A percentile compares a stretch with the other conserved stretches of the same genome.
These are phyloP conservation scores for Drosophila nr. perissopoda DNA, from an alignment of 2,888 invertebrate species.

Conservation along the genomic window DNA sequence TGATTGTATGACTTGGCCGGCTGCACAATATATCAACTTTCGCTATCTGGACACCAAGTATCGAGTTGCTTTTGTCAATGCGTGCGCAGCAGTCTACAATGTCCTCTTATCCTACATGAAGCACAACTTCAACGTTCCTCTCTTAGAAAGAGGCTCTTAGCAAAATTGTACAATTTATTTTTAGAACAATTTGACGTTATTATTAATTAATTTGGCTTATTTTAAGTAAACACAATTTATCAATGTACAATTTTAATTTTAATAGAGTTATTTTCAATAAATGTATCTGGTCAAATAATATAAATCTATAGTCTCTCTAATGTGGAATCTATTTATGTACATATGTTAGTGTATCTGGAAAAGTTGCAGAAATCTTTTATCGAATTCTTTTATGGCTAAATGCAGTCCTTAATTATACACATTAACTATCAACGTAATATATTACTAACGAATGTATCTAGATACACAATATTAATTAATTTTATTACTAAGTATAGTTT, in stretches of 20 bases:
- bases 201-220: background rate
- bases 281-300: background rate
- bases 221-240: background rate
- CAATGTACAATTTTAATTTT: background rate
- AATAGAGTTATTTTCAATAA: background rate
- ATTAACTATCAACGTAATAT: background rate
- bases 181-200: background rate
- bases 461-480: background rate
- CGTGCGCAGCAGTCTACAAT: too few species aligned
- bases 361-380: background rate
- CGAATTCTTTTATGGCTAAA: background rate
- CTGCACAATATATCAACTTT: too few species aligned
- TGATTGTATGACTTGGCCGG: too few species aligned
- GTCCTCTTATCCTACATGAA: too few species aligned
- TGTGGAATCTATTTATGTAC: background rate
- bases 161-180: background rate
- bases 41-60: too few species aligned
- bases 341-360: background rate
- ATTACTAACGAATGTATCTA: too few species aligned
- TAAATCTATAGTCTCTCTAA: background rate
- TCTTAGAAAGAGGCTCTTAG: conserved; percentile 31
- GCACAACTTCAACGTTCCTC: background rate
- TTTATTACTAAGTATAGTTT: too few species aligned
- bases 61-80: too few species aligned
- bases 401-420: background rate